Base-by-base conservation (phyloP, 2,113 vertebrate species). In the Tympanuchus pallidicinctus region DNA sequence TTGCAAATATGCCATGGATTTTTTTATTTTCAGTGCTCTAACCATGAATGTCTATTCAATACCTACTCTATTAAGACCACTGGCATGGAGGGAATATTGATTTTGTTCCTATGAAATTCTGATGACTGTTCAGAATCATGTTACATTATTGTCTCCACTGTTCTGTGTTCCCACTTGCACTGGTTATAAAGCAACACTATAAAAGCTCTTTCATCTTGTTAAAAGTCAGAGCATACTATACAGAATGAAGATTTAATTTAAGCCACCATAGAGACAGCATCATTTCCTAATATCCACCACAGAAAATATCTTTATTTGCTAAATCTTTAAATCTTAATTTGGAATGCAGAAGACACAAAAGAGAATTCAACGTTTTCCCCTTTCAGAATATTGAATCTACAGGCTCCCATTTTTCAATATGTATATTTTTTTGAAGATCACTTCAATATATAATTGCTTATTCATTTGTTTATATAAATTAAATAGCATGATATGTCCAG, bases 401-500 rank as follows among this genome's bases (percentile, higher is more conserved):
- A 70, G 4, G 10, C 18, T 47, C 7, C 17, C 42, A 19, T 59
- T 47, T 60, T 47, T 47, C 56, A 75, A 43, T 52, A 12, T 22
- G 6, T 16, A 42, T 48, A 22, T 59, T 12, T 38, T 7, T 8
- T 27, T 61, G 5, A 25, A n/a, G 5, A 24, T 38, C 3, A 22
- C 16, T 52, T 47, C 13, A 42, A 45, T 14, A 17, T 28, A 13
- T 73, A 6, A 17, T 22, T 67, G 14, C 2, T 48, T 34, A 67
- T 4, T 40, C 3, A 56, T 77, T 83, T 2, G 25, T 54, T 82
- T 64, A 12, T 65, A 32, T 56, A 10, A 5, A 15, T 80, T 76
- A 83, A 15, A 30, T 15, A 43, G 5, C 0, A 0, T 22, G 64
- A 7, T 48, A 2, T 64, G n/a, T 13, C 15, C 20, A 54, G 14